These are phyloP conservation scores for Ericerus pela DNA, from an alignment of 1,140 invertebrate genomes.

Conservation along the genomic window DNA sequence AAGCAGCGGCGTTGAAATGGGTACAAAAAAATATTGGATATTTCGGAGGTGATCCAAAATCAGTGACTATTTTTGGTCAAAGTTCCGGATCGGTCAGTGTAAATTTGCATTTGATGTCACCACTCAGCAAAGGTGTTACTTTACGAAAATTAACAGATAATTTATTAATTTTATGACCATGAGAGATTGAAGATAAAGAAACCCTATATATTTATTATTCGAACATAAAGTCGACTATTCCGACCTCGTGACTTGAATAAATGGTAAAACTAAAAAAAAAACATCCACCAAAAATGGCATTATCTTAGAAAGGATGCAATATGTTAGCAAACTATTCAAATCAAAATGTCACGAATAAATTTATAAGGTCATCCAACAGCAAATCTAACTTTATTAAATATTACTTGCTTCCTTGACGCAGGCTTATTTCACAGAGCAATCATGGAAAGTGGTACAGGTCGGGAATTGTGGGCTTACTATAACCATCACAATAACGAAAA, in stretches of 20 bases:
- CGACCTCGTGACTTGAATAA: neutral
- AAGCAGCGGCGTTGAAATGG: neutral
- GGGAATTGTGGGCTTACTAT: slow-evolving; percentile 45
- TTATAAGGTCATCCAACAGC: too few relatives aligned
- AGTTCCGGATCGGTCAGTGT: neutral
- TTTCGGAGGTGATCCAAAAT: neutral
- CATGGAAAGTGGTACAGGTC: slow-evolving; percentile 44
- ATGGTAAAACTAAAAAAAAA: too few relatives aligned
- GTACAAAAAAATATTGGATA: neutral
- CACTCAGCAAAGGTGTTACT: neutral
- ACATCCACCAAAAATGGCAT: too few relatives aligned
- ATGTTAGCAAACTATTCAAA: too few relatives aligned
- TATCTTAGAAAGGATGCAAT: too few relatives aligned
- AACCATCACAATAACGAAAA: neutral
- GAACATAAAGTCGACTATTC: neutral
- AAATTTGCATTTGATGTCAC: neutral
- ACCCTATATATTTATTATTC: too few relatives aligned
- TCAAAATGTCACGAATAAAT: too few relatives aligned
- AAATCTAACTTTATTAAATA: neutral
- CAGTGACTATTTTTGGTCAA: neutral
- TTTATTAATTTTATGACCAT: too few relatives aligned
- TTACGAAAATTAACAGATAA: neutral
- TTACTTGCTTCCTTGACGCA: slow-evolving; percentile 12
- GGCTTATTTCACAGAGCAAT: slow-evolving; percentile 31
- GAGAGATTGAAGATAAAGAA: too few relatives aligned